phyloP scores from a whole-genome alignment of 1,140 invertebrate species.

The Drosophila teissieri region DNA sequence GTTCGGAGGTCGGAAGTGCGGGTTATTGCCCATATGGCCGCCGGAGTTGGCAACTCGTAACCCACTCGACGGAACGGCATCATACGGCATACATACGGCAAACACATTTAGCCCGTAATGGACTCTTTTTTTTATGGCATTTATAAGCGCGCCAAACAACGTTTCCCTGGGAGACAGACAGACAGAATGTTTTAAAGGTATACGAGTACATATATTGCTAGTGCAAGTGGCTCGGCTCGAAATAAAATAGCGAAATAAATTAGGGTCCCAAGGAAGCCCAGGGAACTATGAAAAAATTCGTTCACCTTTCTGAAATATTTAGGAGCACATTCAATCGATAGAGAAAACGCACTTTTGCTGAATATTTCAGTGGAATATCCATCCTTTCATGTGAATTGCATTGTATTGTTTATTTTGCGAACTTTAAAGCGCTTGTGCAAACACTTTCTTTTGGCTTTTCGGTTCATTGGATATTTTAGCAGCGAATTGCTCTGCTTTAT shows the following conservation, averaged over 20 bases:
- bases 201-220: no score
- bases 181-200: not conserved
- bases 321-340: conserved; percentile 23
- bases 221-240: conserved; percentile 5
- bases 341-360: conserved; percentile 8
- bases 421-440: not conserved
- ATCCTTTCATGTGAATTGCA: not conserved
- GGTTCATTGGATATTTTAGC: not conserved
- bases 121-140: conserved; percentile 57
- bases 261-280: not conserved
- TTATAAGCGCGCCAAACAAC: conserved; percentile 44
- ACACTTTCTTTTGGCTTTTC: no score
- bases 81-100: conserved; percentile 26
- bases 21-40: conserved; percentile 51
- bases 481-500: not conserved
- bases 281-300: not conserved
- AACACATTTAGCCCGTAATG: conserved; percentile 56
- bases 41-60: conserved; percentile 38
- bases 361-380: conserved; percentile 6
- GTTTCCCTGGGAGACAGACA: conserved; percentile 26
- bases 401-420: not conserved
- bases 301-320: conserved; percentile 39
- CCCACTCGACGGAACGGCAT: conserved; percentile 22
- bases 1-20: not conserved
- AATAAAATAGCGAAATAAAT: conserved; percentile 49